Base-by-base conservation (phyloP, 2,113 vertebrate genomes). In the Ptilonorhynchus violaceus region DNA sequence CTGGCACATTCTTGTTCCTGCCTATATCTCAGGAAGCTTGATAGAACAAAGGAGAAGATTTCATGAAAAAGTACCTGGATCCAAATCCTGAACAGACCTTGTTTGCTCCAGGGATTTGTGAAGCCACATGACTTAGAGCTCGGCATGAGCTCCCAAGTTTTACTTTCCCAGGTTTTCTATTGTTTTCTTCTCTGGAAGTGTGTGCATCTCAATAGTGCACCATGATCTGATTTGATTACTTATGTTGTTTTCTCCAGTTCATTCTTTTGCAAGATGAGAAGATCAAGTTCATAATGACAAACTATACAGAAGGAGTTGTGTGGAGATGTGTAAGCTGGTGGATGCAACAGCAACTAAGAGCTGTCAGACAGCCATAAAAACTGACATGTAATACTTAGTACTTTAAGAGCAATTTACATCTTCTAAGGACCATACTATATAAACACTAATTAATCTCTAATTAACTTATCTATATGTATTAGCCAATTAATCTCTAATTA, bases 401-500 rank as follows among this genome's bases (percentile, higher is more conserved):
- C 68, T 92, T 96, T 59, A 84, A 89, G 52, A 92, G 85, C 76
- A 91, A 94, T 89, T 95, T 96, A 52, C 47, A 78, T 95, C 83
- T 96, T 96, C 85, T 81, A 91, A 95, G 83, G 76, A 94, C 73
- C 66, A 64, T 70, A 15, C 85, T 92, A 68, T 89, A 91, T 91
- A 93, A 96, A 95, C 85, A 93, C 72, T 91, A 95, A 95, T 95
- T 96, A 96, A 94, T 94, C 52, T 74, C 72, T 96, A 85, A 96
- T 86, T 95, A 94, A 94, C 89, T 95, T 96, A 95, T 95, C 86
- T 94, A 94, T 93, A 93, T 95, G 95, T 96, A 96, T 95, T 96
- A 94, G 85, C 52, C 91, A 95, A 87, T 93, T 96, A 94, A 92
- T 96, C 88, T 80, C 95, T 89, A 93, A 96, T 95, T 95, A 94